These are phyloP conservation scores for Echinometra lucunter DNA, from an alignment of 53 echinoderm and acorn worm genomes.

Conservation along the genomic window DNA sequence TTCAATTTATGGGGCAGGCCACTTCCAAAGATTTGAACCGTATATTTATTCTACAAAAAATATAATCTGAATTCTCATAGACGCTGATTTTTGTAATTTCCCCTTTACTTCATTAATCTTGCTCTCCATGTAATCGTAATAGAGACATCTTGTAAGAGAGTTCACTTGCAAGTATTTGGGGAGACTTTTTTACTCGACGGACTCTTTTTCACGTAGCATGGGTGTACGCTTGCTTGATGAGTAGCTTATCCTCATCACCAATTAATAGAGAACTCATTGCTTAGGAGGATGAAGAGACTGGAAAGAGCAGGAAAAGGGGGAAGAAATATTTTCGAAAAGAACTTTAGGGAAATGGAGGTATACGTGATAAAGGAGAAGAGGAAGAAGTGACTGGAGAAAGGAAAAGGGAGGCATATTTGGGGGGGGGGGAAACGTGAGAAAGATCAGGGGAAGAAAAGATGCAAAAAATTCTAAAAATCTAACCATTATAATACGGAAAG, in stretches of 20 bases:
- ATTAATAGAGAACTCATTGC: slow-evolving; percentile 10
- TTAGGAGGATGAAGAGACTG: not conserved
- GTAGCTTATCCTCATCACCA: not conserved
- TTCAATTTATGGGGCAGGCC: too few species aligned
- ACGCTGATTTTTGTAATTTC: too few species aligned
- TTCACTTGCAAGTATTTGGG: not conserved
- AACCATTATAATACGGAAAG: too few species aligned
- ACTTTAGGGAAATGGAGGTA: not conserved
- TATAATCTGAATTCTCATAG: too few species aligned
- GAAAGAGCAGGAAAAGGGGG: not conserved
- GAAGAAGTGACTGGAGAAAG: not conserved
- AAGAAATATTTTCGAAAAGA: not conserved
- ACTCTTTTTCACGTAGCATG: not conserved
- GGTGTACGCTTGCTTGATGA: not conserved
- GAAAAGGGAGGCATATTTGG: not conserved
- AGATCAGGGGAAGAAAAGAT: not conserved
- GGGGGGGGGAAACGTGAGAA: not conserved
- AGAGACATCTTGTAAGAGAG: not conserved
- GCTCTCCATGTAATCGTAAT: not conserved
- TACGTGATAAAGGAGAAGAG: not conserved
- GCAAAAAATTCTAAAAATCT: not conserved
- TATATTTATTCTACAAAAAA: too few species aligned
- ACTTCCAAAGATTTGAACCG: too few species aligned
- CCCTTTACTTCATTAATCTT: too few species aligned
- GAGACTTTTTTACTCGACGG: not conserved